Evolutionary conservation across 2,113 vertebrate genomes (phyloP).

Genomic region (Amia ocellicauda): DNA sequence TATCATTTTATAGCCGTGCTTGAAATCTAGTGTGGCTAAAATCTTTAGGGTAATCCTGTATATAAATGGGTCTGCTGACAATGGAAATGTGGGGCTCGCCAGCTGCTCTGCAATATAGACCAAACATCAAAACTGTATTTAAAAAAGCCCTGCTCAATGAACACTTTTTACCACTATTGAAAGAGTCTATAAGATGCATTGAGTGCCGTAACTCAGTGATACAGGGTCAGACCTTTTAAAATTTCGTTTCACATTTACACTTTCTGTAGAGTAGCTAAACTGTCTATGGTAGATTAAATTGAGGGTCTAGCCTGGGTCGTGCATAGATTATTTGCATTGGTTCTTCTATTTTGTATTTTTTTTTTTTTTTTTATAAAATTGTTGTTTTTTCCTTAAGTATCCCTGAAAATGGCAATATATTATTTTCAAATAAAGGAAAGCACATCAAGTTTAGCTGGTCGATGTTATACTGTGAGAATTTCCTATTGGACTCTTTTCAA

Average conservation of each 20-base stretch:
- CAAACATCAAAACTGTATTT: slow-evolving; percentile 1
- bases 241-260: too few species aligned
- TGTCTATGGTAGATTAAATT: too few species aligned
- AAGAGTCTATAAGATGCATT: not conserved
- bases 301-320: too few species aligned
- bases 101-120: slow-evolving; percentile 9
- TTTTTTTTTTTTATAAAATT: not conserved
- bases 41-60: slow-evolving; percentile 18
- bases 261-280: too few species aligned
- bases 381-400: not conserved
- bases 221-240: too few species aligned
- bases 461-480: too few species aligned
- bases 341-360: not conserved
- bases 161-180: slow-evolving; percentile 1
- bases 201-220: not conserved
- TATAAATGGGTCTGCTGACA: not conserved
- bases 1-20: not conserved
- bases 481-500: not conserved
- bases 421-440: too few species aligned
- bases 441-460: too few species aligned
- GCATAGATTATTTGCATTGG: too few species aligned
- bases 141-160: not conserved
- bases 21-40: slow-evolving; percentile 21
- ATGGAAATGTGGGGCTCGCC: not conserved
- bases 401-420: too few species aligned